Evolutionary conservation across 2,797 vertebrate genomes (phyloP), one percentile per base, ranked within the genome.

Genomic region (Phalloptychus januarius): DNA sequence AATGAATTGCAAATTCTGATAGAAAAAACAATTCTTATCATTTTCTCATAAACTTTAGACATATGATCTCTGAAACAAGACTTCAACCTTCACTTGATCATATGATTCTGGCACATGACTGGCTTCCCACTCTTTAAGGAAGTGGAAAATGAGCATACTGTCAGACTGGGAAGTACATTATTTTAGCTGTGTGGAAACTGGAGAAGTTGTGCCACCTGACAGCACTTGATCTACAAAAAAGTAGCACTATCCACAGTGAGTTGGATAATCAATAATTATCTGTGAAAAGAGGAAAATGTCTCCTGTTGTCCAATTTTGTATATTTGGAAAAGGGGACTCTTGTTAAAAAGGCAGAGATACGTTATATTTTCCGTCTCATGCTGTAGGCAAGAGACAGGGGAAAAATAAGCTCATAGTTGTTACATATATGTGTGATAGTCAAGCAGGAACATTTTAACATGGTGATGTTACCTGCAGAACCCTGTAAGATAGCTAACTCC

Each of bases 71-170:
- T 28, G 56, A 33, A 45, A 36, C 13, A 71, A 25, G 36, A 50
- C 46, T 75, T 40, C 0, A 79, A 87, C 58, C 81, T 84, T 84
- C 77, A 88, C 54, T 76, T 80, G 87, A 85, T 95, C 95, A 96
- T 94, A 95, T 96, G 95, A 95, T 81, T 69, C 15, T 50, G 72
- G 87, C 94, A 93, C 92, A 94, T 95, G 95, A 95, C 93, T 85
- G 75, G 11, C 79, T 84, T 77, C 76, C 72, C 79, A 78, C 36
- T 84, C 46, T 84, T 88, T 92, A 69, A 89, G 93, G 94, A 95
- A 95, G 91, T 95, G 93, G 89, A 93, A 93, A 90, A 90, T 28
- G 71, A 81, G 73, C 81, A 87, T 83, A 80, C 75, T 84, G 88
- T 80, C 93, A 94, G 91, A 89, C 80, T 85, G 74, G 87, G 87